phyloP scores from a whole-genome alignment of 1,140 invertebrate species.

The Aphidius ervi region DNA sequence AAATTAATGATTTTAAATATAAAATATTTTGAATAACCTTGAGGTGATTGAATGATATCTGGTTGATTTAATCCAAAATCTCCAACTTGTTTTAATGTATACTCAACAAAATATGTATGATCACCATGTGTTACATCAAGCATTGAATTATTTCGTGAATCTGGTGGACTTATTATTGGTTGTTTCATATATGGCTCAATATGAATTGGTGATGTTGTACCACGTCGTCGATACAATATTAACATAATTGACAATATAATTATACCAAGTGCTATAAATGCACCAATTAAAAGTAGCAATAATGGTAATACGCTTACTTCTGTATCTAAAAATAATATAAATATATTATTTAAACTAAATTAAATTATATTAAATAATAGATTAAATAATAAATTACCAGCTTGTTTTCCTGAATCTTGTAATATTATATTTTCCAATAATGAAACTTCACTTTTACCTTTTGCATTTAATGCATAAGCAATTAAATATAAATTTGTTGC shows the following conservation, averaged over 20 bases:
- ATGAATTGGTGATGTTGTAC: slow-evolving; percentile 50
- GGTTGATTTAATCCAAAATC: slow-evolving; percentile 54
- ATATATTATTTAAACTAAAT: no score
- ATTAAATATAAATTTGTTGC: slow-evolving; percentile 59
- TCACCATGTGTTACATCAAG: slow-evolving; percentile 54
- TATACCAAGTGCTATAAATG: slow-evolving; percentile 59
- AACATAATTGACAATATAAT: slow-evolving; percentile 62
- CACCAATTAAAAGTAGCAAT: slow-evolving; percentile 59
- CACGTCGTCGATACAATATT: slow-evolving; percentile 48
- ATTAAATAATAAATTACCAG: slow-evolving; percentile 58
- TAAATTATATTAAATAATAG: no score
- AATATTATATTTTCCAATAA: slow-evolving; percentile 80
- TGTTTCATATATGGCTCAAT: slow-evolving; percentile 56
- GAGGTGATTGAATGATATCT: slow-evolving; percentile 55
- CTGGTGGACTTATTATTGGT: slow-evolving; percentile 55
- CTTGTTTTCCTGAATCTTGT: slow-evolving; percentile 79
- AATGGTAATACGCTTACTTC: slow-evolving; percentile 61
- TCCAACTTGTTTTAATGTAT: slow-evolving; percentile 52
- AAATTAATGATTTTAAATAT: slow-evolving; percentile 16
- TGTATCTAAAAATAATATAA: slow-evolving; percentile 52
- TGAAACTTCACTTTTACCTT: slow-evolving; percentile 76
- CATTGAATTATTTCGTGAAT: slow-evolving; percentile 53
- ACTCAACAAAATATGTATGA: slow-evolving; percentile 56
- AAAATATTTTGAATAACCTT: slow-evolving; percentile 43
- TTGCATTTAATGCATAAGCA: slow-evolving; percentile 81